These are phyloP conservation scores for Papilio polytes DNA, from an alignment of 1,140 invertebrate species.

Conservation along the genomic window DNA sequence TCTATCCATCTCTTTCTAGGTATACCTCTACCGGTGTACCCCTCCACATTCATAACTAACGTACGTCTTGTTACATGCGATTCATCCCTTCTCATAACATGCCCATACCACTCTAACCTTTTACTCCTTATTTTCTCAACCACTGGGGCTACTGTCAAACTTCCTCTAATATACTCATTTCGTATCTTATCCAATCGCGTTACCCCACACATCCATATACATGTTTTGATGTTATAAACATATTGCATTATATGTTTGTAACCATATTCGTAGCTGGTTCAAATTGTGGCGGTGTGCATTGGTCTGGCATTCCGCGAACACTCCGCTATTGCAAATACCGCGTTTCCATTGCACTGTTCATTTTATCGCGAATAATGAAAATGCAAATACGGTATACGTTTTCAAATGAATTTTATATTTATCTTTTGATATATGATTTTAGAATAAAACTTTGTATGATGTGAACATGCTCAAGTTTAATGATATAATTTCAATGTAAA, in stretches of 20 bases:
- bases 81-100: too few relatives aligned
- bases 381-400: not conserved
- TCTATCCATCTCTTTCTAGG: too few relatives aligned
- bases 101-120: too few relatives aligned
- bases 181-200: too few relatives aligned
- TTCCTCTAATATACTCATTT: too few relatives aligned
- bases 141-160: too few relatives aligned
- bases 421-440: not conserved
- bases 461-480: not conserved
- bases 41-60: too few relatives aligned
- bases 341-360: not conserved
- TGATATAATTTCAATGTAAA: not conserved
- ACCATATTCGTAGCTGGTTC: not conserved
- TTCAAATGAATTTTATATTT: not conserved
- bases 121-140: too few relatives aligned
- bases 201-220: too few relatives aligned
- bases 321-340: slow-evolving; percentile 1
- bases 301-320: slow-evolving; percentile 4
- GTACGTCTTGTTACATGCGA: too few relatives aligned
- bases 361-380: slow-evolving; percentile 1
- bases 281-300: not conserved
- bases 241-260: not conserved
- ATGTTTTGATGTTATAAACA: not conserved
- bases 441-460: not conserved
- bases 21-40: too few relatives aligned